Conservation (phyloP, 1,140 invertebrate genomes). For the Tetranychus cinnabarinus region DNA sequence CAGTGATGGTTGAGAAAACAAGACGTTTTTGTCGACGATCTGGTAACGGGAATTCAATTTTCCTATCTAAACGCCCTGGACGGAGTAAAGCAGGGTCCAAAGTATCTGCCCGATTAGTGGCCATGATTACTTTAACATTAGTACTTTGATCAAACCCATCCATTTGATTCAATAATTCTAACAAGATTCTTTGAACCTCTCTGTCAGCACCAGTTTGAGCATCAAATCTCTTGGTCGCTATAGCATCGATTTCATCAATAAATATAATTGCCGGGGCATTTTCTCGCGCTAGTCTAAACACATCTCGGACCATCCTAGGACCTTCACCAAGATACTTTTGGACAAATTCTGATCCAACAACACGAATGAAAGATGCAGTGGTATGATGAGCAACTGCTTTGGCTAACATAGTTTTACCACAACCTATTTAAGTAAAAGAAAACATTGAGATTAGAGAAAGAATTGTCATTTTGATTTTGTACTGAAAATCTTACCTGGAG, state of each 20-base stretch:
- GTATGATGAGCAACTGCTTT: constrained; percentile 94
- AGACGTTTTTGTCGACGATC: constrained; percentile 92
- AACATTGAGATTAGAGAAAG: constrained; percentile 18
- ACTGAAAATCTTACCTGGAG: constrained; percentile 32
- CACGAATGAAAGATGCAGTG: constrained; percentile 89
- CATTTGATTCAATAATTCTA: constrained; percentile 98
- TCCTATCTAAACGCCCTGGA: constrained; percentile 88
- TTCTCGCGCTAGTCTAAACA: constrained; percentile 93
- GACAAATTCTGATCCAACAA: constrained; percentile 97
- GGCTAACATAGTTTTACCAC: constrained; percentile 94
- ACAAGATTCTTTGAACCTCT: constrained; percentile 90
- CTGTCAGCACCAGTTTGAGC: constrained; percentile 96
- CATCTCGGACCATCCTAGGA: constrained; percentile 95
- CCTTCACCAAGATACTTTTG: constrained; percentile 98
- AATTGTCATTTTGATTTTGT: background rate
- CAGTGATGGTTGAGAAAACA: constrained; percentile 91
- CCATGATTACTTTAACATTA: constrained; percentile 99
- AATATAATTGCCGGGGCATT: constrained; percentile 99
- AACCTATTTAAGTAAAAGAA: constrained; percentile 27
- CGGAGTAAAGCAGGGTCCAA: constrained; percentile 87
- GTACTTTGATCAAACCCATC: constrained; percentile 99
- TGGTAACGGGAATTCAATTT: constrained; percentile 96
- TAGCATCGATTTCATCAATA: constrained; percentile 96
- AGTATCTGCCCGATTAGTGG: constrained; percentile 94
- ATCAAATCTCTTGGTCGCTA: constrained; percentile 94